These are phyloP conservation scores for Drosophila simulans DNA, from an alignment of 1,140 invertebrate species.

Conservation along the genomic window DNA sequence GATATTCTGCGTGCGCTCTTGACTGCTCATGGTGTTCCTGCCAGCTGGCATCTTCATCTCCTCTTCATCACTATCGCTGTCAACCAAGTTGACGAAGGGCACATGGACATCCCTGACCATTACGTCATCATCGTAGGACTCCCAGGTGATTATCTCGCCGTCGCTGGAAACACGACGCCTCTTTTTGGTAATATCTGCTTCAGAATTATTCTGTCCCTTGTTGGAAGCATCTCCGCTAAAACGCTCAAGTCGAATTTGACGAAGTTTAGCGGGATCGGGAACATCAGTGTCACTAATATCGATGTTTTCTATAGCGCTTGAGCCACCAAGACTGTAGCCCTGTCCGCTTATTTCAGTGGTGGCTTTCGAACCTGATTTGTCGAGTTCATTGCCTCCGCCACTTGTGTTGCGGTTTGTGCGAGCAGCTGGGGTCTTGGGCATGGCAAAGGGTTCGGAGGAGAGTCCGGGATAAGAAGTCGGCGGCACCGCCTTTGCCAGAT, in stretches of 20 bases:
- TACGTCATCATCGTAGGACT: constrained; percentile 57
- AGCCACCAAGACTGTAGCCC: constrained; percentile 34
- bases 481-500: constrained; percentile 41
- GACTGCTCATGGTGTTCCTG: constrained; percentile 22
- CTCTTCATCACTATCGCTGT: constrained; percentile 48
- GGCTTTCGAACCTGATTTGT: neutral
- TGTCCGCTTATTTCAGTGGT: constrained; percentile 38
- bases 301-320: neutral
- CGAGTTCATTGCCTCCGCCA: neutral
- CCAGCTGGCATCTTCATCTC: neutral
- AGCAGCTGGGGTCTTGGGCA: constrained; percentile 3
- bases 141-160: constrained; percentile 18
- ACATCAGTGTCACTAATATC: constrained; percentile 18
- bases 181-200: constrained; percentile 6
- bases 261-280: constrained; percentile 19
- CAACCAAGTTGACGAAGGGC: constrained; percentile 34
- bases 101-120: constrained; percentile 3
- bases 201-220: neutral
- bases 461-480: constrained; percentile 58
- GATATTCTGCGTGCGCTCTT: constrained; percentile 56
- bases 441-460: constrained; percentile 50
- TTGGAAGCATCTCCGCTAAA: constrained; percentile 17
- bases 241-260: constrained; percentile 57
- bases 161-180: constrained; percentile 14
- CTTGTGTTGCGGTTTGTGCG: constrained; percentile 38